Base-by-base conservation (phyloP, 2,113 vertebrate species). In the Scortum barcoo region DNA sequence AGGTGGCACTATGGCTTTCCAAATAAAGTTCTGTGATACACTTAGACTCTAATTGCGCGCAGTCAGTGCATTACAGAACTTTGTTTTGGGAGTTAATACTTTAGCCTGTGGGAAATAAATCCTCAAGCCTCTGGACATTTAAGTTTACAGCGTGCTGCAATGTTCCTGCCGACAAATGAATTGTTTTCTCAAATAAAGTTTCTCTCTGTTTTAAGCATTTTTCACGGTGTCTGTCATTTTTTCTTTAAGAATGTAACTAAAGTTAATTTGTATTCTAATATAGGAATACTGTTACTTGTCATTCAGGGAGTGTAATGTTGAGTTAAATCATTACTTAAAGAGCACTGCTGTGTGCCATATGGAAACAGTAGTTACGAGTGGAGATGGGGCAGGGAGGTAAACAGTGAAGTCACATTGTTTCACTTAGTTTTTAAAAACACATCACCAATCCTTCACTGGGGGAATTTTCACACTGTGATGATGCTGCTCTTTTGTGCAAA, bases 31-130 rank as follows among this genome's bases (percentile, higher is more conserved):
- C 96, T 96, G 95, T 96, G 93, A 95, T 95, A 95, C 95, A 96
- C 95, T 96, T 86, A 88, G 95, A 95, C 95, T 96, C 93, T 94
- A 86, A 93, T 88, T 94, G 89, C 91, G 91, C 78, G 95, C 89
- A 95, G 96, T 96, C 95, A 96, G 95, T 96, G 96, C 95, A 95
- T 96, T 96, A 96, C 95, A 96, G 95, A 96, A 96, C 95, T 95
- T 96, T 95, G 95, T 96, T 96, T 96, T 95, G 95, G 92, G 91
- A 95, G 95, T 94, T 94, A 92, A 92, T 89, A 72, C 89, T 90
- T 91, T 68, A 77, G 80, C 88, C 73, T 69, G 74, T 87, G 65
- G 83, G 80, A 87, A 87, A 85, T 69, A 85, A 78, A 86, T 80
- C 84, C n/a, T 79, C 86, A 78, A 82, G 79, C 93, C 88, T 87